A percentile compares a stretch with the other conserved stretches of the same genome.
Conservation (phyloP, 1,140 invertebrate species). For the Drosophila punjabiensis region DNA sequence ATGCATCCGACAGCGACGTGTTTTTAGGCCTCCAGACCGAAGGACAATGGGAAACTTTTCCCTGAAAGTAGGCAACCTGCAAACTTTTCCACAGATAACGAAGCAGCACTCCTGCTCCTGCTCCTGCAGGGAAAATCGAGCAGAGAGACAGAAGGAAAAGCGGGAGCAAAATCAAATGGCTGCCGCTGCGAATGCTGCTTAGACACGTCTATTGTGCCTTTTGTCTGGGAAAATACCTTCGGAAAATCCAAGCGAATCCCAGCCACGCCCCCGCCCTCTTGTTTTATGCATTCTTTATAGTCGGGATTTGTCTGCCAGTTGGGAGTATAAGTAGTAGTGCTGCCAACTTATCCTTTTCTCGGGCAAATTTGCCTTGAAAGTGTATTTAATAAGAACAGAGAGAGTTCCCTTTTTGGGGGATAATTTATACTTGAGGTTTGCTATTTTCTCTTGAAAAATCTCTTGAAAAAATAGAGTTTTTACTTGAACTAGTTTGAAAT, state of each 20-base stretch:
- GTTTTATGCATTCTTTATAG: slow-evolving; percentile 51
- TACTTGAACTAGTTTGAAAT: accelerated
- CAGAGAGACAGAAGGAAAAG: neutral
- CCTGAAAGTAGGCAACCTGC: slow-evolving; percentile 65
- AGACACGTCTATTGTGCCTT: slow-evolving; percentile 74
- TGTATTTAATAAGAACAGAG: neutral
- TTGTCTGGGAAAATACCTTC: slow-evolving; percentile 59
- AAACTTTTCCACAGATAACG: slow-evolving; percentile 54
- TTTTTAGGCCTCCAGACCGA: slow-evolving; percentile 35
- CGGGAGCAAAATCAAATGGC: slow-evolving; percentile 69
- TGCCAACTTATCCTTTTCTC: slow-evolving; percentile 13
- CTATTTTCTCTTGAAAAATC: neutral
- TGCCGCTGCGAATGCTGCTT: slow-evolving; percentile 51
- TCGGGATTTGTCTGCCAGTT: slow-evolving; percentile 55
- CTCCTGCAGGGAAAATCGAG: slow-evolving; percentile 11
- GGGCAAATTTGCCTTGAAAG: neutral
- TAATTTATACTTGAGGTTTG: neutral
- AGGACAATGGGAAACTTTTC: slow-evolving; percentile 33
- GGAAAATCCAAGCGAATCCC: slow-evolving; percentile 20
- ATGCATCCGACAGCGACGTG: slow-evolving; percentile 52
- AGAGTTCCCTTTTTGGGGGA: neutral
- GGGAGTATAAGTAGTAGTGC: slow-evolving; percentile 29
- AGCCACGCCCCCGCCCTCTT: neutral
- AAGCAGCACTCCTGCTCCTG: slow-evolving; percentile 21
- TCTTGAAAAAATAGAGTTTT: neutral